Base-by-base conservation (phyloP, 2,797 vertebrate species). In the Hipposideros larvatus region DNA sequence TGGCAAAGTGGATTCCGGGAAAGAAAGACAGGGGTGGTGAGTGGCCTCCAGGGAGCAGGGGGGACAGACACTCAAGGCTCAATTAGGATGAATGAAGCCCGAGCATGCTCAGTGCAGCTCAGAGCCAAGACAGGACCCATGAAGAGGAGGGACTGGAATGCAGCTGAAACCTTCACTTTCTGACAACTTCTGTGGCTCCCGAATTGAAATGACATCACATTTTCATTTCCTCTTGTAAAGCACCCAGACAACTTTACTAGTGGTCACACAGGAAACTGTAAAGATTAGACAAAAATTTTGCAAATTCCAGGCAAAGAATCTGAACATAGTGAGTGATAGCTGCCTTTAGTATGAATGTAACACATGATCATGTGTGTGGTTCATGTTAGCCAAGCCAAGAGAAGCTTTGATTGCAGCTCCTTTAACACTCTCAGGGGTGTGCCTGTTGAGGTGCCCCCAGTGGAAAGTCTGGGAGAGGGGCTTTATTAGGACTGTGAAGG, bases 371-470 rank as follows among this genome's bases (percentile, higher is more conserved):
- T 11, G 8, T 11, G 18, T 43, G 3, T 2, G 31, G 24, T 65
- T 31, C 34, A n/a, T 1, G 2, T 57, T 79, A 57, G 71, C 46
- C 3, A 61, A 71, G 2, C 14, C 43, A 41, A 86, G 51, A 73
- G 11, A 31, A 16, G 22, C 22, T 73, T 21, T 66, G 9, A n/a
- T 7, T 65, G 26, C 6, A 57, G n/a, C 46, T 41, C 18, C 65
- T 19, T 11, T 73, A 31, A 73, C 55, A 43, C 19, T 46, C 34
- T 37, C 11, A 59, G 13, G 11, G 37, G 24, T 43, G 1, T 4
- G 37, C 24, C 37, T 0, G 0, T 16, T 26, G 37, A 68, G 14
- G 9, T 4, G 6, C 31, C 59, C n/a, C 21, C 11, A 31, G 28
- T 16, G 34, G 22, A 28, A 34, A 82, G 43, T 61, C 59, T 16